Percentiles rank a stretch among this genome's conserved stretches.
Evolutionary conservation across 2,113 vertebrate genomes (phyloP).

Genomic region (Osmerus mordax): DNA sequence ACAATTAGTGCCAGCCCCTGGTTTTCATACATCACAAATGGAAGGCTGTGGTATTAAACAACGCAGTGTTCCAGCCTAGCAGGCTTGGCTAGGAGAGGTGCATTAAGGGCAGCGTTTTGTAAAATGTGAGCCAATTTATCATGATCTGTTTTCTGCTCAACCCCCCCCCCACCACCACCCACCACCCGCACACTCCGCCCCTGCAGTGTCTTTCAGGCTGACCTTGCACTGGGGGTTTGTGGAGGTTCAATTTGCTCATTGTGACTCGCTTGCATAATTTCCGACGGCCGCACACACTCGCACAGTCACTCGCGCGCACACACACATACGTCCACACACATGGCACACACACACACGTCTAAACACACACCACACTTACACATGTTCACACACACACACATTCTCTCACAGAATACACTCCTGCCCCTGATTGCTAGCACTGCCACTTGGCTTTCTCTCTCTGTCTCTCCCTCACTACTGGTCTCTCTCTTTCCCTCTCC

Average conservation of each 20-base stretch:
- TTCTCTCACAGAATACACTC: slow-evolving; percentile 41
- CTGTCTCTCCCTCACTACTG: slow-evolving; percentile 17
- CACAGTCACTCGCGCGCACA: slow-evolving; percentile 21
- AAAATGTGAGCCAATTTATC: slow-evolving; percentile 96
- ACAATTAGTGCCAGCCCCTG: slow-evolving; percentile 93
- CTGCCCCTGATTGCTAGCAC: slow-evolving; percentile 63
- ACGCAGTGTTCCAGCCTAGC: slow-evolving; percentile 53
- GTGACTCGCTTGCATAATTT: slow-evolving; percentile 93
- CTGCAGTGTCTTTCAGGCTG: slow-evolving; percentile 85
- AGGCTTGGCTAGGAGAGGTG: slow-evolving; percentile 65
- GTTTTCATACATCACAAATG: slow-evolving; percentile 95
- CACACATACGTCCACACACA: slow-evolving; percentile 31
- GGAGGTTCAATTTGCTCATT: slow-evolving; percentile 91
- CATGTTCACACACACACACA: slow-evolving; percentile 16
- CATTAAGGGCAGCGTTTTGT: slow-evolving; percentile 93
- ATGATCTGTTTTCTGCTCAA: slow-evolving; percentile 88
- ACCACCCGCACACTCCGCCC: slow-evolving; percentile 54
- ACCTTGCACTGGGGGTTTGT: slow-evolving; percentile 84
- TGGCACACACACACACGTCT: slow-evolving; percentile 16
- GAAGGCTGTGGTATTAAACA: slow-evolving; percentile 69
- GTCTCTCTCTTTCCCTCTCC: slow-evolving; percentile 36
- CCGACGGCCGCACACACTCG: slow-evolving; percentile 70
- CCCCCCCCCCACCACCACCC: slow-evolving; percentile 81
- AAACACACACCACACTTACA: slow-evolving; percentile 16
- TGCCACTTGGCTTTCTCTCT: slow-evolving; percentile 41